Evolutionary conservation across 2,113 vertebrate genomes (phyloP).

Genomic region (Tauraco erythrolophus): DNA sequence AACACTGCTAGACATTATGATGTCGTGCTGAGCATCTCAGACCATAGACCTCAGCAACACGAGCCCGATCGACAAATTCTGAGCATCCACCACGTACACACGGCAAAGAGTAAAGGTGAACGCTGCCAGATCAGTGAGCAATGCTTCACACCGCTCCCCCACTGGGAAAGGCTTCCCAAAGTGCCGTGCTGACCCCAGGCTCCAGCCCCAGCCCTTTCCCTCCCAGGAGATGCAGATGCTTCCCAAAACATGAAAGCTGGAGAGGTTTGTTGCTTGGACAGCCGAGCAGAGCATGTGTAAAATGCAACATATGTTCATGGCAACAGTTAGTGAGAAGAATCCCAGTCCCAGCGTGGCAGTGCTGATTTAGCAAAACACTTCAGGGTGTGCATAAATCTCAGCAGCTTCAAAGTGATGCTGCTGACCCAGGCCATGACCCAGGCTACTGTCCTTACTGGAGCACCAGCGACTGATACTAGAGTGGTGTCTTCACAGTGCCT

Average conservation of each 20-base stretch:
- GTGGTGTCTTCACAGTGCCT: accelerated
- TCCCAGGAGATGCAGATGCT: not conserved
- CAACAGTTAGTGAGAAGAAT: not conserved
- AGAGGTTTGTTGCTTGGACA: slow-evolving; percentile 21
- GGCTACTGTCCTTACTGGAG: accelerated
- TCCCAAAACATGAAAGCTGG: slow-evolving; percentile 18
- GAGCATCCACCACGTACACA: not conserved
- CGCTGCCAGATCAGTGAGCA: not conserved
- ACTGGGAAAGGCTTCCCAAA: not conserved
- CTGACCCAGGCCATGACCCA: accelerated
- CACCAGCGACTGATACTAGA: not conserved
- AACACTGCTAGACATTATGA: not conserved
- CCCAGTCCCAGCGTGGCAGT: not conserved
- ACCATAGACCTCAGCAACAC: accelerated
- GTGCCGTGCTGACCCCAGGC: accelerated
- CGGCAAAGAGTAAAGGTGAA: not conserved
- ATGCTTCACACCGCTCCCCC: not conserved
- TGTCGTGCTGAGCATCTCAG: not conserved
- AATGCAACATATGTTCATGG: slow-evolving; percentile 9
- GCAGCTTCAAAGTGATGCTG: not conserved
- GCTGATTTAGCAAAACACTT: slow-evolving; percentile 3
- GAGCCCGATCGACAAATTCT: not conserved
- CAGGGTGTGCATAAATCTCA: not conserved
- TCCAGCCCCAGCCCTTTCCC: not conserved
- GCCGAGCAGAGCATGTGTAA: not conserved